Base-by-base conservation (phyloP, 1,140 invertebrate genomes). In the Marisa cornuarietis region DNA sequence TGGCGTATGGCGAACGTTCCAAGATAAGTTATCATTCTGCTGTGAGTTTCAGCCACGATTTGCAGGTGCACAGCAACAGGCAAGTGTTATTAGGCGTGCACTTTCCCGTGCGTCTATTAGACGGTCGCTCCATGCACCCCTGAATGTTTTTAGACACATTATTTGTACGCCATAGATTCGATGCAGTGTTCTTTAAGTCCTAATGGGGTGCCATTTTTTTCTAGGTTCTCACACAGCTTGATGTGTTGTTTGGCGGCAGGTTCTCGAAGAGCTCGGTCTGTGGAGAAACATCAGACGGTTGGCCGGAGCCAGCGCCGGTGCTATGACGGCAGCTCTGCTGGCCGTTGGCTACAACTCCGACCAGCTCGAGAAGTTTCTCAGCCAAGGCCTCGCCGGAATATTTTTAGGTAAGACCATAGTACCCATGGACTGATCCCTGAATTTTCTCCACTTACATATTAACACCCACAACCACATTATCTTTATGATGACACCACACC, bases 221-320 rank as follows among this genome's bases (percentile, higher is more conserved):
- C 18, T 42, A 13, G 18, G 18, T 20, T 58, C 13, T 20, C 26
- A 51, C n/a, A 51, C 49, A 76, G 31, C 31, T 42, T 42, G 31
- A 26, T 6, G 16, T 18, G 31, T 51, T 24, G 31, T 69, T 71
- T 78, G 58, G 51, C 42, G 79, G 2, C 77, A 91, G 90, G 81
- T 86, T 1, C 77, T 91, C 65, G 87, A 90, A 74, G 86, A 91
- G 68, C 58, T 88, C 26, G 87, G 86, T 5, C 77, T 89, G 31
- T 86, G 85, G 80, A 62, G 79, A 9, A 83, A 87, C 20, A 80
- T 90, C 5, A 86, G 87, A 73, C 76, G 90, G 13, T 82, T 89
- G 26, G 87, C 88, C 26, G 90, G 89, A 0, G 74, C 88, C 10
- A 89, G 88, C 78, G 87, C 88, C 0, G 90, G 90, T 0, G 88